Evolutionary conservation across 2,113 vertebrate species (phyloP), one percentile per base, ranked within the genome.

Genomic region (Xiphorhynchus elegans): DNA sequence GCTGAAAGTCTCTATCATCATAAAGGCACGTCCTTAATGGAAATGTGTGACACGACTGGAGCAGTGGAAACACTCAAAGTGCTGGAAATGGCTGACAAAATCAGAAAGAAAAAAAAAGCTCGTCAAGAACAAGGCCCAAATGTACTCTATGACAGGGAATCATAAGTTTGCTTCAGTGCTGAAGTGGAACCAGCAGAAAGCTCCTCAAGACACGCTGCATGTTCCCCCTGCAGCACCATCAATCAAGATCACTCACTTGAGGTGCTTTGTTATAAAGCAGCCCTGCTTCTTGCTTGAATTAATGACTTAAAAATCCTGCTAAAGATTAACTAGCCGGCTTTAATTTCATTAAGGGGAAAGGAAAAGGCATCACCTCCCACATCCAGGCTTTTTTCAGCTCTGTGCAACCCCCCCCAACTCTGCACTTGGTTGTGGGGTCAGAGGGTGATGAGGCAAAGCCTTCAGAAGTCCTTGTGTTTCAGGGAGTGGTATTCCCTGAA

Each of bases 261-360:
- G 72, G 74, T 78, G 80, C 94, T 97, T 97, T 96, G 89, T 90
- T 84, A 77, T n/a, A 93, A 96, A 96, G 89, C 81, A 90, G 90
- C 87, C 85, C 87, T 64, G 72, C 60, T 95, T 59, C 66, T 81
- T 90, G 89, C 89, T 77, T 88, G 79, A 92, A 98, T 97, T 97
- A 96, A 97, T 97, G 89, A 58, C 90, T 81, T 89, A 72, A 11
- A 97, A 97, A 89, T 93, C 87, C 74, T 82, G 78, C 76, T 62
- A 26, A 97, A 97, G 95, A 96, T 92, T 96, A 95, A 98, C 95
- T 87, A 91, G 83, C 84, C 87, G 89, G 44, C 97, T 97, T 97
- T 73, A 76, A 93, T 93, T 97, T 95, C 76, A 91, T 89, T 94
- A 95, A 76, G 23, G 55, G 25, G 53, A 39, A 39, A 39, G 59